Evolutionary conservation across 1,140 invertebrate genomes (phyloP).

Genomic region (Brachionus asplanchnoidis): DNA sequence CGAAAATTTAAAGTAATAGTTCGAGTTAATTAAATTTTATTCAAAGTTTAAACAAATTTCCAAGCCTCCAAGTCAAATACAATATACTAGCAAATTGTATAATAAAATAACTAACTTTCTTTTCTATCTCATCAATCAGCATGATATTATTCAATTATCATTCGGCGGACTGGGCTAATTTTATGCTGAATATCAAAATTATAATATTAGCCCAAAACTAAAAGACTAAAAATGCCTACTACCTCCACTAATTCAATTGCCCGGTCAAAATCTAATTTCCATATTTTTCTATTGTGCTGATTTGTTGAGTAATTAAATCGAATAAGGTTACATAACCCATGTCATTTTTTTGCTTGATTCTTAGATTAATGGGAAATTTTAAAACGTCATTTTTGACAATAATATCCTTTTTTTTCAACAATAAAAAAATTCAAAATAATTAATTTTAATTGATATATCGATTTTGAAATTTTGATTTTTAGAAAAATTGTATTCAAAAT

Average conservation of each 20-base stretch:
- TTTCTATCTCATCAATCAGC: constrained; percentile 24
- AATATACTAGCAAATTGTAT: not conserved
- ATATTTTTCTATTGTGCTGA: not conserved
- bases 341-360: not conserved
- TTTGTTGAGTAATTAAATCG: not conserved
- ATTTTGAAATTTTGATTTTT: not conserved
- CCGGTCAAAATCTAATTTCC: not conserved
- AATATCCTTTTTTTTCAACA: not conserved
- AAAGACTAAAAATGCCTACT: not conserved
- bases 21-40: constrained; percentile 31
- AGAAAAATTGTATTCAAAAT: not conserved
- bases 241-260: not conserved
- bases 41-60: not conserved
- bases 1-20: not conserved
- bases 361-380: not conserved
- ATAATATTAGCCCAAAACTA: not conserved
- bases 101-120: not conserved
- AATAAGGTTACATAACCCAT: not conserved
- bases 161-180: not conserved
- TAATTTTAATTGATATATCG: not conserved
- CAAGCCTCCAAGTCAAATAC: not conserved
- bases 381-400: not conserved
- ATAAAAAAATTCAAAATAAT: not conserved
- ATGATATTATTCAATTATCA: constrained; percentile 16
- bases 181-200: not conserved